Evolutionary conservation across 2,888 invertebrate species (phyloP).

Genomic region (Auanema freiburgensis): DNA sequence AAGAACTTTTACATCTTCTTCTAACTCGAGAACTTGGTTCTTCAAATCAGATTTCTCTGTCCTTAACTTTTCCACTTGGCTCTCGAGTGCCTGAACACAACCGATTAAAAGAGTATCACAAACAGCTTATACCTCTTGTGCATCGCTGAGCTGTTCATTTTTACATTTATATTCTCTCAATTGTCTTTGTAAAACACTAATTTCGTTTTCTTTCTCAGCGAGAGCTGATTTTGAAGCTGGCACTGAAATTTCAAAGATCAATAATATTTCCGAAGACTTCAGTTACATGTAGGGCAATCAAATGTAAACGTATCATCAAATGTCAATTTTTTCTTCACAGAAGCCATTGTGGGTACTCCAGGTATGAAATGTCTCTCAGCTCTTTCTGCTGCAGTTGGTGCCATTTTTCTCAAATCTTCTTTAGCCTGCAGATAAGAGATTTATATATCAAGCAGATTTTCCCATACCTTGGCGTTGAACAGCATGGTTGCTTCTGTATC

Average conservation of each 20-base stretch:
- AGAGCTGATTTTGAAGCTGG: conserved; percentile 7
- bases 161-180: too few relatives aligned
- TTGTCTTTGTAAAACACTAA: too few relatives aligned
- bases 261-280: background rate
- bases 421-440: too few relatives aligned
- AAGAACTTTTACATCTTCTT: too few relatives aligned
- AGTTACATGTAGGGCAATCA: conserved; percentile 9
- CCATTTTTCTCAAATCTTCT: background rate
- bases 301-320: conserved; percentile 18
- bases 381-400: conserved; percentile 14
- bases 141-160: too few relatives aligned
- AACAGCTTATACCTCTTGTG: too few relatives aligned
- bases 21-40: too few relatives aligned
- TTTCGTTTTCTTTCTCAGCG: conserved; percentile 3
- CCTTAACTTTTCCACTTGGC: too few relatives aligned
- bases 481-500: conserved; percentile 1
- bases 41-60: too few relatives aligned
- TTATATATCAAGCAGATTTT: too few relatives aligned
- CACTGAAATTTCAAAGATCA: conserved; percentile 6
- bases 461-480: background rate
- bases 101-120: too few relatives aligned
- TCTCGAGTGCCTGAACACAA: too few relatives aligned
- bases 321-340: conserved; percentile 12
- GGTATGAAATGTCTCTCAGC: background rate
- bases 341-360: background rate